Base-by-base conservation (phyloP, 1,140 invertebrate species). In the Parapsyche elsis region DNA sequence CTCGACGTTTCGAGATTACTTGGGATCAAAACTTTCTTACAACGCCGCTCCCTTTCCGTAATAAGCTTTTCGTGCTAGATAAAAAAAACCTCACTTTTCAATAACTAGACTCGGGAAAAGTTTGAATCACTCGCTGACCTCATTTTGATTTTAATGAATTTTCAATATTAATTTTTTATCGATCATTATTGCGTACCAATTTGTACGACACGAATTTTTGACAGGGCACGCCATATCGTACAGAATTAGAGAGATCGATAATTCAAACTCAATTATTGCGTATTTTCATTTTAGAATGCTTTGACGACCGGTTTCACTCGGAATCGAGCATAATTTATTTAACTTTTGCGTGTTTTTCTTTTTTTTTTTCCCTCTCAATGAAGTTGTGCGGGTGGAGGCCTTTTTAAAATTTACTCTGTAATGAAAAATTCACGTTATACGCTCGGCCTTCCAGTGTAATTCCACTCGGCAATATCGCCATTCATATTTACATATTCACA, bases 11-110 rank as follows among this genome's bases (percentile, higher is more conserved):
- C 64, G 10, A 24, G 64, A 67, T 67, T 67, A 12, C 23, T 21
- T 10, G 9, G 64, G 64, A 67, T 67, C 64, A 67, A 67, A 67
- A 67, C 23, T 67, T 67, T 53, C 10, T 16, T 12, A 67, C 21
- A 9, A 24, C 24, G 14, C 24, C 24, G 23, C 26, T 26, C 5
- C 24, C 23, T 26, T 30, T 26, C 21, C 24, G 10, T 26, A 0
- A 61, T 9, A 0, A 30, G 49, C 49, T 53, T 53, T 53, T 53
- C 49, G 10, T 16, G 10, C 12, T 16, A 10, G 49, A 12, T 53
- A 10, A 12, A 16, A 53, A 53, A 53, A 2, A 53, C 12, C 16
- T 12, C 2, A 53, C 12, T 53, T 53, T 53, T 53, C 49, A 38
- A 38, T 38, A 7, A 38, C n/a, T 38, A 38, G 30, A 38, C 7